Conservation (phyloP, 2,797 vertebrate genomes). For the Phoxinus dragarum region DNA sequence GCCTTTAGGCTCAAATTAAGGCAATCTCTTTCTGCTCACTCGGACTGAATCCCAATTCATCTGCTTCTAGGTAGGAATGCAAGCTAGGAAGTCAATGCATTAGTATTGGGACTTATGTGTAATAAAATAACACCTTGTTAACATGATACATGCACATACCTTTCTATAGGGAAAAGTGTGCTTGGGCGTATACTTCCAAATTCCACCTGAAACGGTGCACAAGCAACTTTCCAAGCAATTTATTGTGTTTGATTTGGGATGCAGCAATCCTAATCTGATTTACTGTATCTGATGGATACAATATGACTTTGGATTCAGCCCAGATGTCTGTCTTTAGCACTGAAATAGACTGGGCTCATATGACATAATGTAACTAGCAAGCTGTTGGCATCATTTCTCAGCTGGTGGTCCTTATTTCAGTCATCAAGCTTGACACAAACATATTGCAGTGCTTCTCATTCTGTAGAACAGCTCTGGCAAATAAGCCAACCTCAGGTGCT, state of each 20-base stretch:
- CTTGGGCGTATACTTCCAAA: background rate
- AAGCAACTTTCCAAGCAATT: background rate
- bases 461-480: slow-evolving; percentile 22
- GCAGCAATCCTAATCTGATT: background rate
- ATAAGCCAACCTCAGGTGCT: slow-evolving; percentile 34
- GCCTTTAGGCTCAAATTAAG: slow-evolving; percentile 24
- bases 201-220: background rate
- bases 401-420: slow-evolving; percentile 73
- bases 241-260: background rate
- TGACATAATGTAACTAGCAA: slow-evolving; percentile 73
- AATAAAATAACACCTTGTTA: background rate
- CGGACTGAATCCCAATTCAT: background rate
- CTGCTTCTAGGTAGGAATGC: background rate
- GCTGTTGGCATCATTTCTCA: slow-evolving; percentile 75
- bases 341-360: slow-evolving; percentile 9
- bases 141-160: background rate
- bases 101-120: background rate
- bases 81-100: background rate
- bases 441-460: slow-evolving; percentile 64
- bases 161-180: background rate
- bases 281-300: background rate
- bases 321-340: background rate
- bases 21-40: slow-evolving; percentile 8
- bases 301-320: slow-evolving; percentile 8
- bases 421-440: slow-evolving; percentile 66